Evolutionary conservation across 92 coral and sea anemone species (phyloP), one percentile per base, ranked within the genome.

Genomic region (Siderastrea siderea): DNA sequence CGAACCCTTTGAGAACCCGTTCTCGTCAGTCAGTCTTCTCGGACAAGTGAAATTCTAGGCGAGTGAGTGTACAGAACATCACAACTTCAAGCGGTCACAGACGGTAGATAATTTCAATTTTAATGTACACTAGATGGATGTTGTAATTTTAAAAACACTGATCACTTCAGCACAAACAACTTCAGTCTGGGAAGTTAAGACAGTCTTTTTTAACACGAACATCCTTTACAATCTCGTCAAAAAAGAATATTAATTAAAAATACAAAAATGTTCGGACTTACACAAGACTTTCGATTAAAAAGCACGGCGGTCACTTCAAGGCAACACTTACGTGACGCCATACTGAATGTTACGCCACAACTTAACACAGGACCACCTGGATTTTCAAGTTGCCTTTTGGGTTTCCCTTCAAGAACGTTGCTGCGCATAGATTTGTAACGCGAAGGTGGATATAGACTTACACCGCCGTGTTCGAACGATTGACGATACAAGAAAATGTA

Each of bases 201-300:
- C 11, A 26, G 38, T 49, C 43, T 38, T 79, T 57, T 43, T 47
- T 46, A 82, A 70, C 78, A 15, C 11, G 46, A 69, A 74, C 50
- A 82, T 58, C 71, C 58, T 69, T 82, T 82, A 10, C 86, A 82
- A 82, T 82, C 53, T 71, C 70, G 45, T 43, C 86, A 81, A 55
- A 68, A 71, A 58, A 57, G 86, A 82, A 70, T 70, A 49, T 81
- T 70, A 71, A 57, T 44, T 70, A 57, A 69, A 82, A 82, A 82
- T 46, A 81, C 54, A 69, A 79, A 26, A 79, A 51, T 0, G 68
- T 47, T 82, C 47, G 17, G 57, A 47, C 53, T 54, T 61, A 57
- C 46, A 60, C 59, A 48, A 70, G 74, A 8, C 52, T 38, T 57
- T 47, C 64, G 11, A 2, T 53, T 13, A 10, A 43, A 12, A 10